phyloP scores from a whole-genome alignment of 2,888 invertebrate species.

The Dorcus hopei region DNA sequence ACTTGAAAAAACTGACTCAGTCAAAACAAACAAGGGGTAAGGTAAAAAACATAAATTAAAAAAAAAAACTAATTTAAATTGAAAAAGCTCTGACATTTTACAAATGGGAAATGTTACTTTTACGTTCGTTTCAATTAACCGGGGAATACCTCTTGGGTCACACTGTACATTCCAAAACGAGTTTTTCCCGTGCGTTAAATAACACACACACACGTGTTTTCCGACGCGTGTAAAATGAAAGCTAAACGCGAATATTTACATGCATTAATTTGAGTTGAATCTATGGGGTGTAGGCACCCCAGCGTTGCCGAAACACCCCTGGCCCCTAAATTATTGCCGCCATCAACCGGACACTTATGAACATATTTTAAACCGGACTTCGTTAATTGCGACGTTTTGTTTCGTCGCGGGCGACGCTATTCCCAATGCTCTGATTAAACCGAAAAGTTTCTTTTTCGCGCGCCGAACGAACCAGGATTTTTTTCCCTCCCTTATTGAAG shows the following conservation, averaged over 20 bases:
- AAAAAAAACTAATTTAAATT: too few relatives aligned
- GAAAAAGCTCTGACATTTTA: too few relatives aligned
- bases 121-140: too few relatives aligned
- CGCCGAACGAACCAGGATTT: too few relatives aligned
- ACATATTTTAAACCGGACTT: constrained; percentile 15
- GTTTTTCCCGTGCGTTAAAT: not conserved
- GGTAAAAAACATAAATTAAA: too few relatives aligned
- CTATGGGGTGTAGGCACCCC: constrained; percentile 14
- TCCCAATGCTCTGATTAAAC: too few relatives aligned
- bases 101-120: too few relatives aligned
- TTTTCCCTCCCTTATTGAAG: not conserved
- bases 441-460: too few relatives aligned
- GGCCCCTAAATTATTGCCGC: constrained; percentile 16
- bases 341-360: constrained; percentile 17
- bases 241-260: constrained; percentile 14
- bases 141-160: too few relatives aligned
- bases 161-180: too few relatives aligned
- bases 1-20: too few relatives aligned
- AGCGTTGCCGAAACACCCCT: constrained; percentile 12
- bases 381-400: constrained; percentile 15
- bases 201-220: constrained; percentile 8
- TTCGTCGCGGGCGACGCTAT: not conserved
- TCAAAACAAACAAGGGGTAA: too few relatives aligned
- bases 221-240: constrained; percentile 10
- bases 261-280: constrained; percentile 15